A percentile compares a stretch with the other conserved stretches of the same genome.
phyloP scores from a whole-genome alignment of 2,113 vertebrate species.

The Cottus gobio region DNA sequence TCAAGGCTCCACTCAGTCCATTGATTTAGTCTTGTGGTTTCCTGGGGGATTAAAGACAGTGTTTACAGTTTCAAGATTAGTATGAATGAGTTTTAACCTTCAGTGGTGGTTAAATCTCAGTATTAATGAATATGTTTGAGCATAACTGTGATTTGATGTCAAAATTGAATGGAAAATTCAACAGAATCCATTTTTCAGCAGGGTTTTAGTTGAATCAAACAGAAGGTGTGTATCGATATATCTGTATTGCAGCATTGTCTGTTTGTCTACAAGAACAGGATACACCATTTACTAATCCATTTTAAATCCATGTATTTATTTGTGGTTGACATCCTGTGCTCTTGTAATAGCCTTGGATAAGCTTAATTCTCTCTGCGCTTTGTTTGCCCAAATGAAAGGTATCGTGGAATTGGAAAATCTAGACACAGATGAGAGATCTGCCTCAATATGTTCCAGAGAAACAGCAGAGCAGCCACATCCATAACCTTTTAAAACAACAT shows the following conservation, averaged over 20 bases:
- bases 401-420: constrained; percentile 12
- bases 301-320: constrained; percentile 46
- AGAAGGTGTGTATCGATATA: not conserved
- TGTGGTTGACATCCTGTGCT: constrained; percentile 37
- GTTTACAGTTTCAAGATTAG: constrained; percentile 21
- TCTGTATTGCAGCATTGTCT: not conserved
- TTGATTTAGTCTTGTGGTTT: constrained; percentile 13
- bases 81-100: constrained; percentile 15
- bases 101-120: not conserved
- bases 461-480: constrained; percentile 31
- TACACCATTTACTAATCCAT: constrained; percentile 29
- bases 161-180: constrained; percentile 11
- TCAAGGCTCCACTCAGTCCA: constrained; percentile 14
- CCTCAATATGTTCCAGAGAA: constrained; percentile 21
- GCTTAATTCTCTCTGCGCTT: constrained; percentile 31
- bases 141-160: not conserved
- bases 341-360: constrained; percentile 23
- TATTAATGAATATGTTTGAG: constrained; percentile 16
- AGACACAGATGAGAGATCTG: constrained; percentile 32
- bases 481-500: constrained; percentile 40
- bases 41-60: not conserved
- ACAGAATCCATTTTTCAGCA: not conserved
- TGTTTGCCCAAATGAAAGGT: constrained; percentile 2
- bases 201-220: not conserved
- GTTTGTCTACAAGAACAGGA: not conserved